Base-by-base conservation (phyloP, 2,113 vertebrate species). In the Aepyceros melampus region DNA sequence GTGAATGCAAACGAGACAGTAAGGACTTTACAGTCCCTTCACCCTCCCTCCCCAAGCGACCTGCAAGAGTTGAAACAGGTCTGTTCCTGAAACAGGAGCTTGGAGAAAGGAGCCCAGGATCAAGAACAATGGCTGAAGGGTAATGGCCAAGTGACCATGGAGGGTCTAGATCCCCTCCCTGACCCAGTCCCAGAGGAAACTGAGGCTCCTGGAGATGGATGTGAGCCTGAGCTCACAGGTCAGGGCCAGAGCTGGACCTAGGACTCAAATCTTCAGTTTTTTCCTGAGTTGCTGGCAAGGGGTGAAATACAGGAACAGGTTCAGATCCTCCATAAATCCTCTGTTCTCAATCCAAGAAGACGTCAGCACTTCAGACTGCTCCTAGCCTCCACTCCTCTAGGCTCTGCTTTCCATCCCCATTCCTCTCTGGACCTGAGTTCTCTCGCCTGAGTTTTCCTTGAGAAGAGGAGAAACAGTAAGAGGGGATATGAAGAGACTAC, bases 31-130 rank as follows among this genome's bases (percentile, higher is more conserved):
- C 0, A 25, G 0, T 40, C 16, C 43, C 36, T 29, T 14, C 0
- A 0, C 15, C 27, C 21, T 15, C 10, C 49, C 15, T 27, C 78
- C 43, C 1, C 14, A 1, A 31, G 47, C 8, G 7, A 33, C 7
- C 15, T 47, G 14, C n/a, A 55, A 79, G 14, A 87, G 25, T 40
- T 33, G 36, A 88, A 67, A 36, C 2, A n/a, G 31, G 40, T 51
- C 56, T 53, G 47, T 6, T 67, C 3, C 33, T 74, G 31, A 76
- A n/a, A 47, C 16, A 12, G 33, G 29, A 43, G 36, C 21, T 27
- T 85, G 36, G 29, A 36, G 31, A 29, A 89, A 43, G n/a, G 31
- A 62, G 29, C 25, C 40, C 62, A 83, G 55, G 49, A 27, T 16
- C 12, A 60, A 58, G 40, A 36, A 16, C 6, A n/a, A 10, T 49